Evolutionary conservation across 2,888 invertebrate species (phyloP).

Genomic region (Rotaria macrura): DNA sequence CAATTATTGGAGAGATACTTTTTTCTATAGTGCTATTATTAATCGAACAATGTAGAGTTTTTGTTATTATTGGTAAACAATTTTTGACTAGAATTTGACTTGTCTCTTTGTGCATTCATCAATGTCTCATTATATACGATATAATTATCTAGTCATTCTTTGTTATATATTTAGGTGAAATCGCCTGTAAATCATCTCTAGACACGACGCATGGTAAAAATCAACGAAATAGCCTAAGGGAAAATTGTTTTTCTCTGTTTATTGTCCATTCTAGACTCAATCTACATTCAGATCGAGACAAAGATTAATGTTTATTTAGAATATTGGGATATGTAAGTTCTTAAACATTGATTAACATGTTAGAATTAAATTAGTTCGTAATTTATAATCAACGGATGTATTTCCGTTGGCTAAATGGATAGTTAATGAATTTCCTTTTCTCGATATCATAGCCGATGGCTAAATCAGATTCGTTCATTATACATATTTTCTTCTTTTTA

Average conservation of each 20-base stretch:
- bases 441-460: neutral
- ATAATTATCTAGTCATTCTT: no score
- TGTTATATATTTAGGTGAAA: neutral
- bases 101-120: neutral
- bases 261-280: neutral
- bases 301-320: neutral
- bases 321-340: slow-evolving; percentile 16
- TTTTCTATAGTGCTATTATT: no score
- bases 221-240: neutral
- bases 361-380: neutral
- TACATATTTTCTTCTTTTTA: neutral
- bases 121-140: neutral
- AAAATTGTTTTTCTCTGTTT: neutral
- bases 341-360: neutral
- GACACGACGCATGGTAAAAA: neutral
- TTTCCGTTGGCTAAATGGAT: neutral
- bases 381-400: neutral
- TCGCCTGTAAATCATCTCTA: neutral
- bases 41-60: no score
- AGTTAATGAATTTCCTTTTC: neutral
- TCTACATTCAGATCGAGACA: neutral
- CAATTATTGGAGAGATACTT: no score
- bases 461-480: neutral
- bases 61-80: no score
- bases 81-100: no score